Percentiles rank a stretch among this genome's conserved stretches.
These are phyloP conservation scores for Neomorphus geoffroyi DNA, from an alignment of 2,797 vertebrate genomes.

Conservation along the genomic window DNA sequence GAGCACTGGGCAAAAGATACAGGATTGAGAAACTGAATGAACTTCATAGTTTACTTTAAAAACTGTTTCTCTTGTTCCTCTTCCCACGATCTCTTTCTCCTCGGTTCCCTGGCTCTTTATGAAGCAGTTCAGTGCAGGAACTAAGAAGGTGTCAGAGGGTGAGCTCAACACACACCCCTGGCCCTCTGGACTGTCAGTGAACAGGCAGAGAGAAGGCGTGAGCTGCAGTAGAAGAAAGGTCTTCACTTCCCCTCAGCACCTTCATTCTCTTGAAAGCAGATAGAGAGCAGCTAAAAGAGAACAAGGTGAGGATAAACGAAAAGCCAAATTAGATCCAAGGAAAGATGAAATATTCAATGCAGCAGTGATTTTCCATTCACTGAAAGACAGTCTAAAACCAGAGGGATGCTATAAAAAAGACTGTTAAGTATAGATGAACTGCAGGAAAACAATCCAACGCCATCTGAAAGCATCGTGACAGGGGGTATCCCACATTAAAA, in stretches of 20 bases:
- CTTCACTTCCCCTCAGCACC: background rate
- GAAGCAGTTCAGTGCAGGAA: background rate
- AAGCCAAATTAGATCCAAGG: background rate
- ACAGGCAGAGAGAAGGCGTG: background rate
- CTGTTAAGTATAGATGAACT: background rate
- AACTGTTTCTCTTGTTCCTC: background rate
- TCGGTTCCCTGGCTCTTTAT: background rate
- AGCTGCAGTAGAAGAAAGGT: background rate
- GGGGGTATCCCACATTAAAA: background rate
- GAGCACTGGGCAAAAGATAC: background rate
- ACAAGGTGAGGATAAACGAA: background rate
- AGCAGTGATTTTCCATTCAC: background rate
- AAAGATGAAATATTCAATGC: background rate
- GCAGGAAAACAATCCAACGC: background rate
- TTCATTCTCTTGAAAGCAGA: background rate
- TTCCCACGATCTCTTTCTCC: background rate
- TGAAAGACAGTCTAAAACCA: background rate
- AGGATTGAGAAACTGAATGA: background rate
- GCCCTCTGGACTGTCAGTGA: background rate
- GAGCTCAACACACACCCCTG: background rate
- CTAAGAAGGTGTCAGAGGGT: background rate
- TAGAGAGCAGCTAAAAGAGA: background rate
- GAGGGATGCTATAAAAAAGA: background rate
- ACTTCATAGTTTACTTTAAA: background rate
- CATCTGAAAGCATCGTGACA: background rate